phyloP scores from a whole-genome alignment of 2,113 vertebrate species.

The Butorides virescens region DNA sequence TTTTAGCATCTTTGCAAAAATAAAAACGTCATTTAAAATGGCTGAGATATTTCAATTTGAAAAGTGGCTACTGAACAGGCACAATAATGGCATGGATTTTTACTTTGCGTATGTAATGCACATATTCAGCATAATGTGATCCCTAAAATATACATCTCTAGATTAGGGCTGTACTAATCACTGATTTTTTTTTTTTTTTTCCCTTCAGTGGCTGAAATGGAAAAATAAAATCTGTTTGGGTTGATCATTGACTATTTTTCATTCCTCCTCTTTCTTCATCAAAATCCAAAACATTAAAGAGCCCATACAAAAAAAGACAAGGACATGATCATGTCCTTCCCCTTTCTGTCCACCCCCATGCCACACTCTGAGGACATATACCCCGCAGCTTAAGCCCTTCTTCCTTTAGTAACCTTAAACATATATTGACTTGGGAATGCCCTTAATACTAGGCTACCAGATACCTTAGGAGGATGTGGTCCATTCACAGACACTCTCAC shows the following conservation, averaged over 20 bases:
- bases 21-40: slow-evolving; percentile 69
- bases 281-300: neutral
- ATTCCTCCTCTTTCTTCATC: neutral
- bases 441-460: neutral
- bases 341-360: neutral
- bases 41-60: slow-evolving; percentile 64
- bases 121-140: slow-evolving; percentile 6
- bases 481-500: neutral
- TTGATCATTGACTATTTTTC: neutral
- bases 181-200: neutral
- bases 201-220: neutral
- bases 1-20: slow-evolving; percentile 66
- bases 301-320: neutral
- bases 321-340: neutral
- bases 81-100: slow-evolving; percentile 42
- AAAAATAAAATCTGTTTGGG: neutral
- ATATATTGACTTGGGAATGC: neutral
- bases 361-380: neutral
- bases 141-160: slow-evolving; percentile 27
- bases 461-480: neutral
- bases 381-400: neutral
- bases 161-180: slow-evolving; percentile 11
- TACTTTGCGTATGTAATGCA: slow-evolving; percentile 1
- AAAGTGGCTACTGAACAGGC: slow-evolving; percentile 38
- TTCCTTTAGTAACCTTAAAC: neutral